phyloP scores from a whole-genome alignment of 1,140 invertebrate genomes.

The Paraescarpia echinospica region DNA sequence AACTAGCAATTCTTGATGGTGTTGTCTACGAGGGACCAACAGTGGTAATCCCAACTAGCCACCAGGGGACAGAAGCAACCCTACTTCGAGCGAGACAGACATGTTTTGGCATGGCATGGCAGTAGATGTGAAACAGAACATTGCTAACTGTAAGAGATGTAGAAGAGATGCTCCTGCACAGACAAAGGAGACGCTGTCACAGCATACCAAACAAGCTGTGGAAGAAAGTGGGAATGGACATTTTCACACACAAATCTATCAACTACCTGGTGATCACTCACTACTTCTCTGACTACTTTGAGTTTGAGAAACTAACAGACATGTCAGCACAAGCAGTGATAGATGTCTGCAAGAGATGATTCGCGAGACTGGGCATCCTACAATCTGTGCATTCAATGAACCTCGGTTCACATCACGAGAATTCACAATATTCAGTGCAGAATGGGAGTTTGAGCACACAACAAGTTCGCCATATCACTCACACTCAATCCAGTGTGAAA shows the following conservation, averaged over 20 bases:
- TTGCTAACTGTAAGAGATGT: slow-evolving; percentile 10
- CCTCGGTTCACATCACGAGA: slow-evolving; percentile 15
- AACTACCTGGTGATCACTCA: slow-evolving; percentile 14
- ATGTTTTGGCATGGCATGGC: slow-evolving; percentile 15
- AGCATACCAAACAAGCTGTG: not conserved
- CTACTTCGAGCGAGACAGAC: slow-evolving; percentile 10
- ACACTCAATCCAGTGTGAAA: not conserved
- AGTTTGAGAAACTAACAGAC: slow-evolving; percentile 14
- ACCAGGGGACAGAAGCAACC: not conserved
- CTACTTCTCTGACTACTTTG: slow-evolving; percentile 15
- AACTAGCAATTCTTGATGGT: not conserved
- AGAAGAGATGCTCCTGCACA: not conserved
- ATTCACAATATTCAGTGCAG: not conserved
- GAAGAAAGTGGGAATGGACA: not conserved
- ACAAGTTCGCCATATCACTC: not conserved
- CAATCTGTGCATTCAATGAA: not conserved
- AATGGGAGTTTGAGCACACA: slow-evolving; percentile 9
- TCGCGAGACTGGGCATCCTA: slow-evolving; percentile 22
- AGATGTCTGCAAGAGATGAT: not conserved
- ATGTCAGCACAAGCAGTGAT: not conserved
- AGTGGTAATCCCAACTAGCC: slow-evolving; percentile 10
- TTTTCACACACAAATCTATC: not conserved
- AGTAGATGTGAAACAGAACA: slow-evolving; percentile 9
- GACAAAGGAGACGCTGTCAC: not conserved
- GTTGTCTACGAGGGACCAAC: slow-evolving; percentile 9